Evolutionary conservation across 1,140 invertebrate species (phyloP), one percentile per base, ranked within the genome.

Genomic region (Psilanteris sp.): DNA sequence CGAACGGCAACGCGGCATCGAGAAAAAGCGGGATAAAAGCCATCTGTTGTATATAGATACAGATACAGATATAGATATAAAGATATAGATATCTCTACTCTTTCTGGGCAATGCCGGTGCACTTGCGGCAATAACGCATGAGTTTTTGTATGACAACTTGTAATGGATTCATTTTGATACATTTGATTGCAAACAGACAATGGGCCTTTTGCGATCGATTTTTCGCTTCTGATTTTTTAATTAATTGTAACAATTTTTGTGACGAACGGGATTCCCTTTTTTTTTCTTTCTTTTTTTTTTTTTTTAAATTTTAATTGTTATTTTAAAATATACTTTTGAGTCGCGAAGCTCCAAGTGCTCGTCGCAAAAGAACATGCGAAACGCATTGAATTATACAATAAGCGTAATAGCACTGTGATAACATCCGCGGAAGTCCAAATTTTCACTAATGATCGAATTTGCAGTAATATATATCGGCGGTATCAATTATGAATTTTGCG

Each of bases 131-230:
- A 66, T 74, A 50, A 66, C 71, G 37, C 48, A 48, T 11, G 41
- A 14, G 29, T 74, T 74, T 74, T 66, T 66, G 61, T 44, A 54
- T 27, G 61, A 44, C 61, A 57, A 37, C 50, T 54, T 67, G 52
- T 74, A 66, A 74, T 74, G 71, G 54, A 74, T 74, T 67, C 61
- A 74, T 74, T 74, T 74, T 61, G 71, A 74, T 74, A 54, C 71
- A 54, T 50, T 74, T 74, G 71, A 74, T 66, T 54, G 37, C 61
- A 22, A 74, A 39, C 44, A 61, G 71, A 74, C 54, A 74, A 74
- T 74, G 31, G 44, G 34, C 61, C 50, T 66, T 66, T 72, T 66
- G 16, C 36, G 54, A 61, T 61, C 26, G 27, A 41, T 41, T 72
- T 70, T 72, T 57, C 26, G 34, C 18, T 37, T 57, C 29, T 54